Evolutionary conservation across 2,113 vertebrate species (phyloP), one percentile per base, ranked within the genome.

Genomic region (Cervus canadensis): DNA sequence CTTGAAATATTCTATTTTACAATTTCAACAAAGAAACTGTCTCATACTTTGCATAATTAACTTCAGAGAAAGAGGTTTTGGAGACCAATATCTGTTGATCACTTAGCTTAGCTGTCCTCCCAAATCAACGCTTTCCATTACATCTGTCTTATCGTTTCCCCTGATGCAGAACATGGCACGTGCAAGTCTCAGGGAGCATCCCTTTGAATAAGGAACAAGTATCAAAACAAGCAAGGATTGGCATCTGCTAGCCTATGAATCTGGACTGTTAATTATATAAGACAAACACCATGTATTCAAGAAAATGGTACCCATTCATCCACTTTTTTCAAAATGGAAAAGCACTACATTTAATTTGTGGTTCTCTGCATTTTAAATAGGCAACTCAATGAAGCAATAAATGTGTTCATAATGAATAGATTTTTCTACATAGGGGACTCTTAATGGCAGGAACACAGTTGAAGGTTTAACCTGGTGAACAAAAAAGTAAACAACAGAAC

Each of bases 371-470:
- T 98, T 99, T 98, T 98, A 98, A 98, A 98, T 97, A 93, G 84
- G 96, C 78, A 98, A 98, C 93, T 94, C 98, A 98, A 98, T 93
- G 97, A 98, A 98, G 98, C 98, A 98, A 98, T 97, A 98, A 97
- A 98, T 98, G 97, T 97, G 78, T 89, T 98, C 95, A 83, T 96
- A 98, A 98, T 71, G 40, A 98, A 98, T 81, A 97, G 97, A 96
- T 94, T 98, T 97, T 97, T 98, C 98, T 97, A 86, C 52, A 87
- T 50, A 54, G 87, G 96, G 95, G 98, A 98, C 97, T 94, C 96
- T 96, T 43, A 98, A 97, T 94, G 92, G 93, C 81, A 92, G 45
- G n/a, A 40, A 56, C 94, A 96, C 93, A 96, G 94, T 81, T 97
- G 94, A 93, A 92, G 94, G 97, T 82, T 98, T 98, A 97, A 97